A percentile compares a stretch with the other conserved stretches of the same genome.
Conservation (phyloP, 2,888 invertebrate species). For the Mesorhabditis spiculigera region DNA sequence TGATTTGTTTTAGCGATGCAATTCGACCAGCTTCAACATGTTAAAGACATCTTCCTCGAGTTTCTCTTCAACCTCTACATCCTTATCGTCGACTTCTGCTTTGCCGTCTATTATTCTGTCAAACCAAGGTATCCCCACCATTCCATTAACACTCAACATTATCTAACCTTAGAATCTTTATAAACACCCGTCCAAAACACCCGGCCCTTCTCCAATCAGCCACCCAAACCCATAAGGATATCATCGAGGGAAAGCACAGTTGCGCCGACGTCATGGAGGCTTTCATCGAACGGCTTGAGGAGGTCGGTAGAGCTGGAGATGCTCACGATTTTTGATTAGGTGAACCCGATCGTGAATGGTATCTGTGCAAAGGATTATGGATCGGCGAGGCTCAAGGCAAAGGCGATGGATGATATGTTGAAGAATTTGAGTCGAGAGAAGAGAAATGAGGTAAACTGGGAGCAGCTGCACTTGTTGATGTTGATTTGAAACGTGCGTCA, state of each 20-base stretch:
- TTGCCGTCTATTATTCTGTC: not conserved
- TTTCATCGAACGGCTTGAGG: not conserved
- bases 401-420: conserved; percentile 2
- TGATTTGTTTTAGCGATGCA: not conserved
- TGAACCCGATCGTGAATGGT: not conserved
- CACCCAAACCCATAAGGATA: not conserved
- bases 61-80: not conserved
- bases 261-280: not conserved
- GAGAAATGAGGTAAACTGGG: not conserved
- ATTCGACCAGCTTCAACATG: not conserved
- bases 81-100: not conserved
- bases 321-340: not conserved
- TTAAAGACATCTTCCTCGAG: not conserved
- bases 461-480: not conserved
- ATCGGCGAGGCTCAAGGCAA: not conserved
- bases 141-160: not conserved
- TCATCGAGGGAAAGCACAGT: not conserved
- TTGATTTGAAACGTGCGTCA: too few relatives aligned
- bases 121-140: not conserved
- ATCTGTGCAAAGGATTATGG: not conserved
- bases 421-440: not conserved
- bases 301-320: not conserved
- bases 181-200: not conserved
- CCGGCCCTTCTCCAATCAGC: not conserved
- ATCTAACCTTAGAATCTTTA: not conserved